Evolutionary conservation across 2,113 vertebrate genomes (phyloP).

Genomic region (Eulacestoma nigropectus): DNA sequence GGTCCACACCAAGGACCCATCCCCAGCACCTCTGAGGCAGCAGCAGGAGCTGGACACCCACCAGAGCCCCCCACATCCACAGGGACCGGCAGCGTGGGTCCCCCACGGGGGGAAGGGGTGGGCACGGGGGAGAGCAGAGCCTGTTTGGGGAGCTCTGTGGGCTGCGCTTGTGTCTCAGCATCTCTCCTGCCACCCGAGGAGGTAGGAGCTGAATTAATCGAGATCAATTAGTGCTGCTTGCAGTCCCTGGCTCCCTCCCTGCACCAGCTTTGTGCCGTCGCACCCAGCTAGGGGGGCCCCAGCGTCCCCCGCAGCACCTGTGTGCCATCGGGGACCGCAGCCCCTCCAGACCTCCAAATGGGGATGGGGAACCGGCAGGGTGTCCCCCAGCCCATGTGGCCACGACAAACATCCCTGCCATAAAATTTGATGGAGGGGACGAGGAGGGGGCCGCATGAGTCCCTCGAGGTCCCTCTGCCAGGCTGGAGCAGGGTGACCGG

Average conservation of each 20-base stretch:
- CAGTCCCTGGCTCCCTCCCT: conserved; percentile 37
- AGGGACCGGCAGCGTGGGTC: not conserved
- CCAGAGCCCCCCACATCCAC: not conserved
- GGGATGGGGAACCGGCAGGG: not conserved
- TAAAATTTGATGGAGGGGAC: not conserved
- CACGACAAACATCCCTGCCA: not conserved
- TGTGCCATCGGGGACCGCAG: not conserved
- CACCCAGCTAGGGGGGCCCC: not conserved
- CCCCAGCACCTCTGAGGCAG: not conserved
- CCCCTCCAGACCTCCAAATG: not conserved
- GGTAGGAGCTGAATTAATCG: conserved; percentile 62
- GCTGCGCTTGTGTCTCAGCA: conserved; percentile 40
- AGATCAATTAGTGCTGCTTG: conserved; percentile 61
- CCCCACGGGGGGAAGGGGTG: not conserved
- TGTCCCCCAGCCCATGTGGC: not conserved
- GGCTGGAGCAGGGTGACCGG: not conserved
- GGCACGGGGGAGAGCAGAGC: not conserved
- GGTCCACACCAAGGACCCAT: not conserved
- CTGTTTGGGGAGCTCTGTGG: conserved; percentile 22
- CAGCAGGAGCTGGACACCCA: not conserved
- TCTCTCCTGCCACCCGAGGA: conserved; percentile 48
- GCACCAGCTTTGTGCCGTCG: conserved; percentile 34
- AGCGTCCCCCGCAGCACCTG: not conserved
- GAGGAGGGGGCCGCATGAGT: not conserved
- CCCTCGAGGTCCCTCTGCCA: not conserved